Conservation (phyloP, 2,113 vertebrate genomes). For the Hypanus sabinus region DNA sequence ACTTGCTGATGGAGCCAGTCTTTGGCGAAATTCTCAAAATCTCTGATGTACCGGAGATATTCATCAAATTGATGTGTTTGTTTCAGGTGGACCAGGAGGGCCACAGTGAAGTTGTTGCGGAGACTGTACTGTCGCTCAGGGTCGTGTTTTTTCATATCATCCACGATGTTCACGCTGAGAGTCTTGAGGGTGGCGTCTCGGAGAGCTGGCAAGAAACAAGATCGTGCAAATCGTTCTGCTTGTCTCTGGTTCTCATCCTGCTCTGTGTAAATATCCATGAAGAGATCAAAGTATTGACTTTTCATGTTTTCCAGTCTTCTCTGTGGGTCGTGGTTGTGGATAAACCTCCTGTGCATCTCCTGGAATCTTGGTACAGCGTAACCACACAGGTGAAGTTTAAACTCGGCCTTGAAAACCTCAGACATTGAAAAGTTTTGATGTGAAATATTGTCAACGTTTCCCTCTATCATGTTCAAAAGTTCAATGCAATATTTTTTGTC, state of each 20-base stretch:
- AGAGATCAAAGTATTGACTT: slow-evolving; percentile 1
- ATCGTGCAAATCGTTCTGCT: slow-evolving; percentile 40
- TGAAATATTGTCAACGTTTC: background rate
- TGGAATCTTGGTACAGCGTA: background rate
- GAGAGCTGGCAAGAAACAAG: slow-evolving; percentile 42
- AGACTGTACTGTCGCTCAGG: slow-evolving; percentile 32
- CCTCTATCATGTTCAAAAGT: slow-evolving; percentile 53
- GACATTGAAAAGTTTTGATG: background rate
- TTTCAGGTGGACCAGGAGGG: slow-evolving; percentile 39
- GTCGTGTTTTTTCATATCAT: slow-evolving; percentile 37
- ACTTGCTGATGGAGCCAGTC: slow-evolving; percentile 19
- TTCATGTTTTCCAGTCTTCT: slow-evolving; percentile 37
- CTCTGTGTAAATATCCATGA: slow-evolving; percentile 41
- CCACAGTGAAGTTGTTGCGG: slow-evolving; percentile 39
- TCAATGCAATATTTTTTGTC: slow-evolving; percentile 44
- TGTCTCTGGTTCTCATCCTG: slow-evolving; percentile 38
- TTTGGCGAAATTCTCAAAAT: slow-evolving; percentile 40
- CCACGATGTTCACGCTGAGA: slow-evolving; percentile 41
- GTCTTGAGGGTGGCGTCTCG: slow-evolving; percentile 24
- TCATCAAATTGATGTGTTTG: slow-evolving; percentile 30
- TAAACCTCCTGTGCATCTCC: background rate
- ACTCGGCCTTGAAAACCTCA: slow-evolving; percentile 39
- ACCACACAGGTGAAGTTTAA: slow-evolving; percentile 39
- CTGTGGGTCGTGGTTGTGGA: slow-evolving; percentile 39
- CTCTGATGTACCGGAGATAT: slow-evolving; percentile 20